phyloP scores from a whole-genome alignment of 1,140 invertebrate species.

The Drosophila nebulosa region DNA sequence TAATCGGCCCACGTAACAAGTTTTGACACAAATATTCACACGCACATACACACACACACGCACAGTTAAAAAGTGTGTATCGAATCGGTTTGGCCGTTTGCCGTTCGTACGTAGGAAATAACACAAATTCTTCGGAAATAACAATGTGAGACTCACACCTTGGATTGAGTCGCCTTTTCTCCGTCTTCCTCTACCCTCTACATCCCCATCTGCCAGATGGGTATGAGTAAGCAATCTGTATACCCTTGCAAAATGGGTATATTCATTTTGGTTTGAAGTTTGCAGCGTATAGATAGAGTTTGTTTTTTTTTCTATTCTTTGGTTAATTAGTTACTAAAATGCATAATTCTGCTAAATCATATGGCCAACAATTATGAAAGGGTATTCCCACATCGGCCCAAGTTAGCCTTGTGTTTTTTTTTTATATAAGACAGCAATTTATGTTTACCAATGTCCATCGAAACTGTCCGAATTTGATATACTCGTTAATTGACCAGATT shows the following conservation, averaged over 20 bases:
- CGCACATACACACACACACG: slow-evolving; percentile 5
- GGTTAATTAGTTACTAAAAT: no score
- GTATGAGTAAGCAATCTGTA: background rate
- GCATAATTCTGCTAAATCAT: no score
- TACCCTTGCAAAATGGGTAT: no score
- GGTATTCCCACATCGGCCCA: no score
- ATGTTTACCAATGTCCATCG: background rate
- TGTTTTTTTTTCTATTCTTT: background rate
- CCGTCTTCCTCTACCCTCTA: no score
- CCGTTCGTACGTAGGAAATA: slow-evolving; percentile 25
- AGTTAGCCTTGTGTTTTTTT: background rate
- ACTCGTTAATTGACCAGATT: background rate
- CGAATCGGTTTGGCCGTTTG: slow-evolving; percentile 21
- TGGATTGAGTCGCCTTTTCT: background rate
- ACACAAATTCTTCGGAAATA: slow-evolving; percentile 38
- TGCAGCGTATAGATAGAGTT: no score
- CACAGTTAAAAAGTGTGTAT: slow-evolving; percentile 7
- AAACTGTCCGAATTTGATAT: background rate
- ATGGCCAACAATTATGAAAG: no score
- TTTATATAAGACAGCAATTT: background rate
- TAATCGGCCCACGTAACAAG: slow-evolving; percentile 20
- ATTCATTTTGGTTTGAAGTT: no score
- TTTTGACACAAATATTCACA: slow-evolving; percentile 17
- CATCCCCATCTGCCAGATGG: background rate
- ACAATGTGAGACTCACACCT: slow-evolving; percentile 14